Evolutionary conservation across 2,797 vertebrate species (phyloP), one percentile per base, ranked within the genome.

Genomic region (Siniperca undulata): DNA sequence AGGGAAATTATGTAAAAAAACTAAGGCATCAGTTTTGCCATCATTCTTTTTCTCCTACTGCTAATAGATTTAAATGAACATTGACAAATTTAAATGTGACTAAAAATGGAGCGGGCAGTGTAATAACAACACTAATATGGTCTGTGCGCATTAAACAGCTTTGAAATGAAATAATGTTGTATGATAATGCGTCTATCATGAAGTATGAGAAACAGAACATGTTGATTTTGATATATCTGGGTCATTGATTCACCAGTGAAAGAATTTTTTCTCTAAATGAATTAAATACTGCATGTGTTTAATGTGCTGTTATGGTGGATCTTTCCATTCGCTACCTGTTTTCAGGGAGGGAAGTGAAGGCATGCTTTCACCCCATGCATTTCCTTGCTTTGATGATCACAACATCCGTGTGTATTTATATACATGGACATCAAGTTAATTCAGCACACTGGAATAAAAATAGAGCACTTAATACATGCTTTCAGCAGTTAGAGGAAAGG

Each of bases 361-460:
- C 30, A 24, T 44, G 12, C 14, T 14, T 24, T 72, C 50, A 66
- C 40, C 6, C 3, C 0, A 0, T 68, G 55, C 52, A 27, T 58
- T 20, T 65, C 24, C 34, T 1, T 2, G 22, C 76, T 81, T 65
- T 71, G 61, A 77, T 44, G 17, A 64, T 60, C 46, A 20, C 55
- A 59, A 12, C 53, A 61, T 74, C 3, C 9, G 2, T 12, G 3
- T 38, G 14, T 27, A 38, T 80, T 40, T 53, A 76, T 48, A 0
- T 20, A 52, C 38, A 36, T 0, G 36, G 30, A 12, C 36, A 4
- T 34, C 1, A 12, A 14, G 61, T 70, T 19, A 40, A 59, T 80
- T 70, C 50, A 60, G 30, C 17, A 2, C 24, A 0, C 30, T 27
- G 70, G 42, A 46, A 0, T 60, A 46, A 72, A 77, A 80, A 53